Evolutionary conservation across 1,140 invertebrate genomes (phyloP).

Genomic region (Caenorhabditis briggsae): DNA sequence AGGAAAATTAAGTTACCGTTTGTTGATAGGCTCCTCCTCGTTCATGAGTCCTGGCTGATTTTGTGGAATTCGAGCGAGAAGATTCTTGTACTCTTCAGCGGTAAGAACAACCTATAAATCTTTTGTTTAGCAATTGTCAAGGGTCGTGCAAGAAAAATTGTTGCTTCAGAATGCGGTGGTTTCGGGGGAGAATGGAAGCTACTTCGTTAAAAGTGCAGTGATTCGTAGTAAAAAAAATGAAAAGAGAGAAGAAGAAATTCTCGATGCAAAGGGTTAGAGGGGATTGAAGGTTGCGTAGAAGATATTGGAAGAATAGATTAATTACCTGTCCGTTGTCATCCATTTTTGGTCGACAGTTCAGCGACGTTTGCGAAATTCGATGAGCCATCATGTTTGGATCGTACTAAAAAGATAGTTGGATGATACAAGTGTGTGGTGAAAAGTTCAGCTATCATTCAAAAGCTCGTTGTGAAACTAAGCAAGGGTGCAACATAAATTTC

Average conservation of each 20-base stretch:
- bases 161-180: too few relatives aligned
- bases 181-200: too few relatives aligned
- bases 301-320: neutral
- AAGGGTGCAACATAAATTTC: neutral
- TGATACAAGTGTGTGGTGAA: too few relatives aligned
- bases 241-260: neutral
- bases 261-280: too few relatives aligned
- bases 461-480: neutral
- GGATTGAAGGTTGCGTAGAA: neutral
- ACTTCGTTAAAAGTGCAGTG: neutral
- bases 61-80: conserved; percentile 13
- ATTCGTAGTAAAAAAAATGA: neutral
- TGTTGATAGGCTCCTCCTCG: conserved; percentile 40
- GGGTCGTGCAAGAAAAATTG: too few relatives aligned
- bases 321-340: conserved; percentile 40
- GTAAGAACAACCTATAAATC: conserved; percentile 19
- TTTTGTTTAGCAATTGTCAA: neutral
- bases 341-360: conserved; percentile 30
- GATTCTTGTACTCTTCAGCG: conserved; percentile 25
- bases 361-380: neutral
- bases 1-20: neutral
- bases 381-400: conserved; percentile 52
- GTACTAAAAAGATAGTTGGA: conserved; percentile 40
- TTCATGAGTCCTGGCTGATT: conserved; percentile 25
- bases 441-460: neutral